Evolutionary conservation across 2,113 vertebrate genomes (phyloP).

Genomic region (Eulacestoma nigropectus): DNA sequence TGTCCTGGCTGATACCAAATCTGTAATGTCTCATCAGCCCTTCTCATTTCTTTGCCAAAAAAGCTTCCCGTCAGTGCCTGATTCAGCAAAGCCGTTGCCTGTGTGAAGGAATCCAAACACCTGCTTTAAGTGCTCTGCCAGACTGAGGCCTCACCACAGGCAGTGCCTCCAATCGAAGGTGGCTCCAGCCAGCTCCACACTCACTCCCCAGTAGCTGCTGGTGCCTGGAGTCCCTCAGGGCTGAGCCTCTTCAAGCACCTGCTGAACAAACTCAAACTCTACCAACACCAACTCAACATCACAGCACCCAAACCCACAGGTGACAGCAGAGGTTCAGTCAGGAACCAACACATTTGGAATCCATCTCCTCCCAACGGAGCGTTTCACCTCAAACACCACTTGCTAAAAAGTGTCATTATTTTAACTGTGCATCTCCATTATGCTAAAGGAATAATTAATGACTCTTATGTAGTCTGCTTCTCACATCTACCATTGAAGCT

Average conservation of each 20-base stretch:
- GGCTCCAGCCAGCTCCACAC: neutral
- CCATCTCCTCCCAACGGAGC: neutral
- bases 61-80: neutral
- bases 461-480: neutral
- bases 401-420: neutral
- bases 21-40: neutral
- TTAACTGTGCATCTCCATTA: neutral
- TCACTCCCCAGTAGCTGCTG: neutral
- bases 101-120: neutral
- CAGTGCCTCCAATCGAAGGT: accelerated
- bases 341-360: neutral
- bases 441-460: neutral
- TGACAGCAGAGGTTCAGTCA: neutral
- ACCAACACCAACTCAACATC: neutral
- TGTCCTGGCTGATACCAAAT: neutral
- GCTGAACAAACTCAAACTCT: neutral
- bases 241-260: neutral
- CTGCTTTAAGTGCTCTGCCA: neutral
- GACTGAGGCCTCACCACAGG: neutral
- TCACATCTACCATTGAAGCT: neutral
- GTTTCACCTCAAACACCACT: neutral
- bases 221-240: neutral
- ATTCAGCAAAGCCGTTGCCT: neutral
- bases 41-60: neutral
- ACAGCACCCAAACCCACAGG: neutral